These are phyloP conservation scores for Pangasius larnaudii DNA, from an alignment of 2,797 vertebrate genomes.

Conservation along the genomic window DNA sequence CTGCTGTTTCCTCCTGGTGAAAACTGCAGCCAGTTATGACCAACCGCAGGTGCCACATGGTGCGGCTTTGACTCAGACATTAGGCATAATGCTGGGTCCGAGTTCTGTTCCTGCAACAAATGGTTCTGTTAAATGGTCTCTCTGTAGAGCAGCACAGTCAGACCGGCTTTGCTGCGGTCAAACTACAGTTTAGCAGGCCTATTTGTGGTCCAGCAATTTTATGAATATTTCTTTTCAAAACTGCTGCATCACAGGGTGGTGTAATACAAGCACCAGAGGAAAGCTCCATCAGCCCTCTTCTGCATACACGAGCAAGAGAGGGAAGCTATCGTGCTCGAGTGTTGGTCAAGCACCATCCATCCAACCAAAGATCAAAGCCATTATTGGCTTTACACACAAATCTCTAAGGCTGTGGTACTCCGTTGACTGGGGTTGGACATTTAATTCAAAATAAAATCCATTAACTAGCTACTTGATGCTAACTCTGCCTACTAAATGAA, in stretches of 20 bases:
- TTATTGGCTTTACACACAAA: not conserved
- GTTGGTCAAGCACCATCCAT: not conserved
- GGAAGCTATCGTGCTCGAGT: no score
- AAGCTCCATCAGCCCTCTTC: not conserved
- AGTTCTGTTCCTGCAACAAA: not conserved
- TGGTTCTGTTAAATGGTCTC: not conserved
- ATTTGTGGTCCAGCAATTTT: not conserved
- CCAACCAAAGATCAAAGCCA: not conserved
- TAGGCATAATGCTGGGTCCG: not conserved
- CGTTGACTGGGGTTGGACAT: not conserved
- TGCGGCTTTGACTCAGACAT: conserved; percentile 12
- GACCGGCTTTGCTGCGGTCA: no score
- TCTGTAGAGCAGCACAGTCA: not conserved
- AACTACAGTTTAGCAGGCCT: not conserved
- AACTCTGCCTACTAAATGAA: not conserved
- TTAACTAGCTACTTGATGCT: not conserved
- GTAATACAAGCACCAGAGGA: not conserved
- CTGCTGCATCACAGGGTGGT: not conserved
- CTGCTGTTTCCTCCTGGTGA: not conserved
- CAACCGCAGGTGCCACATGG: not conserved
- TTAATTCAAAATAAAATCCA: not conserved
- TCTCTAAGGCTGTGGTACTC: not conserved
- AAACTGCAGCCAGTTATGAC: conserved; percentile 18
- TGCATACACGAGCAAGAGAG: not conserved
- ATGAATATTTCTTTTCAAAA: not conserved